Conservation (phyloP, 2,888 invertebrate species). For the Aelia acuminata region DNA sequence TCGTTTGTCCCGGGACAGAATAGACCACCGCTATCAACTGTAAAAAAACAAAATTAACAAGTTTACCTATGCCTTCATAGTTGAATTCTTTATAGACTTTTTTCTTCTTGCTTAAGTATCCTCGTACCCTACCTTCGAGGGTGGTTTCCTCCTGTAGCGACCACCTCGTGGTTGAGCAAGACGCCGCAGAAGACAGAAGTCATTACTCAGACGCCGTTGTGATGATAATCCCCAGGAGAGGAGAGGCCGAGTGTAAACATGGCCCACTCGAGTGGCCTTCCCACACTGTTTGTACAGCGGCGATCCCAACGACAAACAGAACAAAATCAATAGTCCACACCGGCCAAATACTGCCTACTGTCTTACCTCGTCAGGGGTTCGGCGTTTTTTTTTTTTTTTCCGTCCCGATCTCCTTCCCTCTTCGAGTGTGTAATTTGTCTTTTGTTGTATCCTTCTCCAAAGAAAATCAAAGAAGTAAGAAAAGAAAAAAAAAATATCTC, state of each 20-base stretch:
- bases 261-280: background rate
- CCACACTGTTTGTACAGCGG: conserved; percentile 14
- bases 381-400: conserved; percentile 6
- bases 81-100: no score
- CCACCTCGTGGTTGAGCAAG: background rate
- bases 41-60: no score
- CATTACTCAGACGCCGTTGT: conserved; percentile 33
- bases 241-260: background rate
- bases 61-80: no score
- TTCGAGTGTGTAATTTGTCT: conserved; percentile 26
- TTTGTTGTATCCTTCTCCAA: background rate
- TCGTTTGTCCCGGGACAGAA: no score
- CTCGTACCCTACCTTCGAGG: no score
- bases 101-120: no score
- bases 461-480: background rate
- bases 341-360: conserved; percentile 32
- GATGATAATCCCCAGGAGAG: background rate
- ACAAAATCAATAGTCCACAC: conserved; percentile 11
- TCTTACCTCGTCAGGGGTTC: background rate
- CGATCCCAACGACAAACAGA: conserved; percentile 39
- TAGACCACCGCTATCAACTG: no score
- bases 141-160: background rate
- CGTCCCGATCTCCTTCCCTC: background rate
- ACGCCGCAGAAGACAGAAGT: conserved; percentile 4
- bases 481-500: background rate